A percentile compares a stretch with the other conserved stretches of the same genome.
phyloP scores from a whole-genome alignment of 2,113 vertebrate species.

The Gallinago jamesoni region DNA sequence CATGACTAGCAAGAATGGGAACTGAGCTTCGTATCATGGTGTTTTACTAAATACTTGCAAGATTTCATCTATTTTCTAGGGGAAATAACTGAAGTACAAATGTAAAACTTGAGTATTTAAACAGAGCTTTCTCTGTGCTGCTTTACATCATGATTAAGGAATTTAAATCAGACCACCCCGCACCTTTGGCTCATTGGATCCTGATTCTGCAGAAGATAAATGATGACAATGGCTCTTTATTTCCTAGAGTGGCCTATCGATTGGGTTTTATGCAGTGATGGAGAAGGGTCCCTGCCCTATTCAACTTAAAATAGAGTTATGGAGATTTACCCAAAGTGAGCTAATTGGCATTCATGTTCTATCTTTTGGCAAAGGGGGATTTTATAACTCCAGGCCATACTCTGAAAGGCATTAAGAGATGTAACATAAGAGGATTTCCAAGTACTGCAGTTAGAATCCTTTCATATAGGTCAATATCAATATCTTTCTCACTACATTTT shows the following conservation, averaged over 20 bases:
- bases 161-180: not conserved
- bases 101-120: not conserved
- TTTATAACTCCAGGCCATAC: not conserved
- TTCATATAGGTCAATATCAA: not conserved
- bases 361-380: not conserved
- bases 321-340: not conserved
- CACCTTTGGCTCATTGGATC: not conserved
- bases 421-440: conserved; percentile 11
- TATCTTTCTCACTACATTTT: not conserved
- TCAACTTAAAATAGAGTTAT: not conserved
- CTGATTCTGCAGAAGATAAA: not conserved
- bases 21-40: rapidly evolving
- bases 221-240: not conserved
- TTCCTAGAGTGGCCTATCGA: not conserved
- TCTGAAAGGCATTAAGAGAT: not conserved
- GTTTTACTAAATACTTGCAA: not conserved
- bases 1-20: not conserved
- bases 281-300: not conserved
- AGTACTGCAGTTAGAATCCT: not conserved
- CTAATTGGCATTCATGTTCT: not conserved
- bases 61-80: not conserved
- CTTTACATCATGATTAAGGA: not conserved
- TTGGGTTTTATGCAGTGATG: not conserved
- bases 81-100: not conserved
- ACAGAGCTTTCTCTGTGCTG: not conserved